A percentile compares a stretch with the other conserved stretches of the same genome.
Evolutionary conservation across 2,888 invertebrate species (phyloP).

Genomic region (Erebia palarica): DNA sequence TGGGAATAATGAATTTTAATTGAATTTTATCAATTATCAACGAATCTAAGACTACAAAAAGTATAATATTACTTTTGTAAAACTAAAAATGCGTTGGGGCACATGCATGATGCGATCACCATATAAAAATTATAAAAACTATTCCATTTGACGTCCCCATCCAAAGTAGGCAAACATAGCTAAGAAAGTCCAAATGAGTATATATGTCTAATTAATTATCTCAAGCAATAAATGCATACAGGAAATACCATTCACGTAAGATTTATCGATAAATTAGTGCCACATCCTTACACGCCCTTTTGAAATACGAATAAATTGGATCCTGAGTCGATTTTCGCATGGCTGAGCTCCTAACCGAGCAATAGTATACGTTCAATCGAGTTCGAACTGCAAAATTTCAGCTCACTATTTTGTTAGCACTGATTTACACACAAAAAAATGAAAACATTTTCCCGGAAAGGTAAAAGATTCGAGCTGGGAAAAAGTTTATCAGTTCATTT

Average conservation of each 20-base stretch:
- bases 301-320: slow-evolving; percentile 45
- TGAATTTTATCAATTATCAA: too few species aligned
- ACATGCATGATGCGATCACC: not conserved
- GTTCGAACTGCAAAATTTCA: slow-evolving; percentile 37
- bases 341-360: slow-evolving; percentile 38
- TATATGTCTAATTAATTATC: not conserved
- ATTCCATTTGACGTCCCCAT: not conserved
- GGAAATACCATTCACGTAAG: not conserved
- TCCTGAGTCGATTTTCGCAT: slow-evolving; percentile 41
- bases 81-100: not conserved
- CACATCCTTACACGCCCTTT: slow-evolving; percentile 36
- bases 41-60: too few species aligned
- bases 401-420: slow-evolving; percentile 34
- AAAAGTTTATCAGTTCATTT: not conserved
- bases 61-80: too few species aligned
- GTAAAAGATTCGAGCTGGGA: not conserved
- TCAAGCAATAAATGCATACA: not conserved
- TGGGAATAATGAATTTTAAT: too few species aligned
- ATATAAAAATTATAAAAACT: not conserved
- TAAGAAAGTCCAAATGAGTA: not conserved
- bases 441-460: not conserved
- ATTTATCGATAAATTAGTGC: slow-evolving; percentile 24
- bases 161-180: not conserved
- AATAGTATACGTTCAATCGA: slow-evolving; percentile 41
- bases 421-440: slow-evolving; percentile 24